Conservation (phyloP, 2,888 invertebrate genomes). For the Cryptocephalus primarius region DNA sequence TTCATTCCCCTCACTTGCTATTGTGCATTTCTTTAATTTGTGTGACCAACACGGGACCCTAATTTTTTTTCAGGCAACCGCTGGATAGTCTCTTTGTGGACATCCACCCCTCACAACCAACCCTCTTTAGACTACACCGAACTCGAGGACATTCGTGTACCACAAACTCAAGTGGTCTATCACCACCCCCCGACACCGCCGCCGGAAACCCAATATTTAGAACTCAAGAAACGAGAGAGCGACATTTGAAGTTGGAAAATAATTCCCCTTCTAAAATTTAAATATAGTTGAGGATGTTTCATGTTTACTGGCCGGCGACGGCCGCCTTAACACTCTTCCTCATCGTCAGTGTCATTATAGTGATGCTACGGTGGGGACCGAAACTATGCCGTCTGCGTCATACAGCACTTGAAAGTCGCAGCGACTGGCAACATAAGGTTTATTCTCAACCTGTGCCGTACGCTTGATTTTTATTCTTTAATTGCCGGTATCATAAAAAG, state of each 20-base stretch:
- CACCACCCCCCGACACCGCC: constrained; percentile 36
- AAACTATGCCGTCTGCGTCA: constrained; percentile 61
- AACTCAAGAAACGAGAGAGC: constrained; percentile 60
- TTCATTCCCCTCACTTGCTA: no score
- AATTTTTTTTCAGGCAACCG: constrained; percentile 58
- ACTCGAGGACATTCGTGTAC: constrained; percentile 43
- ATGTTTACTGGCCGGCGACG: constrained; percentile 68
- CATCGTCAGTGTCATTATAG: constrained; percentile 57
- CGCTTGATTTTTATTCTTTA: constrained; percentile 32
- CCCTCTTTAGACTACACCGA: constrained; percentile 72
- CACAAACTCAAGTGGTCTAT: constrained; percentile 32
- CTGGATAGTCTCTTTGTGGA: constrained; percentile 77
- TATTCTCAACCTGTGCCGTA: constrained; percentile 55
- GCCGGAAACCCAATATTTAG: constrained; percentile 26
- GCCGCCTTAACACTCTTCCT: constrained; percentile 64
- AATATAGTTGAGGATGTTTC: constrained; percentile 36
- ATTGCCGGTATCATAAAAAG: no score
- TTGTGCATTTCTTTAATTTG: no score
- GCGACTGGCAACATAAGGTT: constrained; percentile 55
- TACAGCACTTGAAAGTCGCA: constrained; percentile 49
- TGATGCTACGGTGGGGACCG: constrained; percentile 65
- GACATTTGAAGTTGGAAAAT: no score
- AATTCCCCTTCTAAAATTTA: no score
- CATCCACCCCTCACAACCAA: constrained; percentile 71
- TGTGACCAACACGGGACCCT: no score